These are phyloP conservation scores for Phylloscopus trochilus DNA, from an alignment of 2,113 vertebrate species.

Conservation along the genomic window DNA sequence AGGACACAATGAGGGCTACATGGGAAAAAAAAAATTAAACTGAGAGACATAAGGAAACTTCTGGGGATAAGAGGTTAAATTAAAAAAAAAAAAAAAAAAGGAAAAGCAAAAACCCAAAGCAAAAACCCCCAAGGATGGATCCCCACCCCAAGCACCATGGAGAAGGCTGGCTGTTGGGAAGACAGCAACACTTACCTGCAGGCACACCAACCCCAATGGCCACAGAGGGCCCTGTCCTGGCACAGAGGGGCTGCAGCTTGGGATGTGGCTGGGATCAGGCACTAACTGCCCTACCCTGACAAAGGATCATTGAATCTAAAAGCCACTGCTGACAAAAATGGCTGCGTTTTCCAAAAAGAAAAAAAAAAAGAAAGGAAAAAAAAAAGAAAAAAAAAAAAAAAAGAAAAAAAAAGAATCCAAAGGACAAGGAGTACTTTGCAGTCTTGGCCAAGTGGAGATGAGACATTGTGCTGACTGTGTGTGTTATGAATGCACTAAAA, in stretches of 20 bases:
- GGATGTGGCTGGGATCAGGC: neutral
- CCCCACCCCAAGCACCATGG: neutral
- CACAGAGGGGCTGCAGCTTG: neutral
- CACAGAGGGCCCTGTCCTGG: neutral
- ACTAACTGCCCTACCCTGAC: neutral
- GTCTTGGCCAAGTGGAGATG: conserved; percentile 73
- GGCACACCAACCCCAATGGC: neutral
- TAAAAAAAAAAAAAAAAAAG: too few species aligned
- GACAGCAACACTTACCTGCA: conserved; percentile 42
- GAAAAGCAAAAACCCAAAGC: neutral
- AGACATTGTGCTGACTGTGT: conserved; percentile 90
- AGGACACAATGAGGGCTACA: neutral
- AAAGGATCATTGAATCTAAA: neutral
- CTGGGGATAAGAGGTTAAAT: neutral
- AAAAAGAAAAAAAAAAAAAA: neutral
- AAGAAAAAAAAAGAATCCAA: neutral
- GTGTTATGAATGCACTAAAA: conserved; percentile 93
- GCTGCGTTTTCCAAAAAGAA: conserved; percentile 38
- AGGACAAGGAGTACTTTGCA: conserved; percentile 33
- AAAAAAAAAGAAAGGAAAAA: neutral
- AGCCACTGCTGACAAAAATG: conserved; percentile 67
- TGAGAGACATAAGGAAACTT: neutral
- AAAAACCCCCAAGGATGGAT: neutral
- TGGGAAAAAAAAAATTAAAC: neutral
- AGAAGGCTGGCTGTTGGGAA: neutral